Evolutionary conservation across 2,888 invertebrate species (phyloP), one percentile per base, ranked within the genome.

Genomic region (Uloborus plumipes): DNA sequence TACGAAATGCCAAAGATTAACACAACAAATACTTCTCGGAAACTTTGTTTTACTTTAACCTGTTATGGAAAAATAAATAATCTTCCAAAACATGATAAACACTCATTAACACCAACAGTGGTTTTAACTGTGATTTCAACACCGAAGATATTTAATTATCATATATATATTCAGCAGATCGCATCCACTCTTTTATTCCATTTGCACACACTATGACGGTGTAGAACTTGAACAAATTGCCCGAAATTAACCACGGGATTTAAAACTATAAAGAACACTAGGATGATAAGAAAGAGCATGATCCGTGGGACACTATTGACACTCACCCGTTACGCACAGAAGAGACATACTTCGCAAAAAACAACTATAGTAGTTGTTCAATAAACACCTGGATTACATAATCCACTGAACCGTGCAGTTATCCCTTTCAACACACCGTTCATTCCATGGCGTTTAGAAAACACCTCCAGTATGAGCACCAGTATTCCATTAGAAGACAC

Each of bases 261-360:
- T 7, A 49, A 65, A 18, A 22, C 66, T 51, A 22, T 51, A 51
- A 66, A 16, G 53, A 81, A 49, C 16, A 50, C 47, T 20, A 39
- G 62, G 70, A 53, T 31, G 66, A 66, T 66, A 51, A 66, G 69
- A 64, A 59, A 47, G 74, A 80, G 61, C 66, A 49, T 51, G 20
- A 66, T 66, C 66, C 51, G 20, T n/a, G 7, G 79, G 72, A 85
- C 85, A 87, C 85, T 86, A 74, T 50, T 66, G 51, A 39, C 67
- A 77, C 84, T 86, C 84, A 86, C 86, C 86, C 74, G 83, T 76
- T 16, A 86, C 85, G 66, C 86, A 86, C 22, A 86, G 80, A 64
- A 86, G 83, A 84, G 86, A 85, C 86, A 86, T 86, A 66, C 82
- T 82, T 76, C 72, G 26, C 51, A 31, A 51, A 49, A 61, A 55